Evolutionary conservation across 2,113 vertebrate genomes (phyloP), one percentile per base, ranked within the genome.

Genomic region (Triplophysa tibetana): DNA sequence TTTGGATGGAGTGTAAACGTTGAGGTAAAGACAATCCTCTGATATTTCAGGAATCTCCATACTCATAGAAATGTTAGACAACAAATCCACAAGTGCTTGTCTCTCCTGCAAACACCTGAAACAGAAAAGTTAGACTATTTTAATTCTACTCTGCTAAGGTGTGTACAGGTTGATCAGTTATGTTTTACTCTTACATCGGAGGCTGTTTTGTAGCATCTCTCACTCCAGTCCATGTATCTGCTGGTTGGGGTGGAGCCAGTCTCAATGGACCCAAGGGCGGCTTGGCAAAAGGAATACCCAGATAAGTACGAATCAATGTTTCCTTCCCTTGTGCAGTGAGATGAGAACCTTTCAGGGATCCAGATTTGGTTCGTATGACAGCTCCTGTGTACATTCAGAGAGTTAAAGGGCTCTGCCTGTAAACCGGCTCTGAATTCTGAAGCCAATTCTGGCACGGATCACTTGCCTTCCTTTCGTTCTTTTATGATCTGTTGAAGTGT

Each of bases 261-360:
- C 94, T 92, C 77, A 24, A 24, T 24, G 24, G 24, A 24, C 24
- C 24, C 24, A 95, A 33, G 0, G 94, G 96, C 2, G 96, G 88
- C 62, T 88, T 94, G 48, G 96, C 95, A 83, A 95, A 97, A 24
- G 95, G 95, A 77, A 96, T 88, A 7, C 93, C 93, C 62, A 96
- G 88, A 86, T 93, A 97, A 52, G 70, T 84, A 66, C 93, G 82
- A 12, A 94, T 90, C 13, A 81, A 82, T 17, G 75, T 88, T 16
- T 92, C 86, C 0, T 88, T 91, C 8, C 86, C 93, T 64, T 90
- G 93, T 69, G 93, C 90, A 0, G 50, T 82, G 6, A 86, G 0
- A 0, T 90, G 89, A 7, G 66, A 88, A 19, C 96, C 96, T 79
- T 3, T 86, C 77, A 98, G 87, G 11, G 3, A 54, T 0, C 95